These are phyloP conservation scores for Ophonus ardosiacus DNA, from an alignment of 2,888 invertebrate species.

Conservation along the genomic window DNA sequence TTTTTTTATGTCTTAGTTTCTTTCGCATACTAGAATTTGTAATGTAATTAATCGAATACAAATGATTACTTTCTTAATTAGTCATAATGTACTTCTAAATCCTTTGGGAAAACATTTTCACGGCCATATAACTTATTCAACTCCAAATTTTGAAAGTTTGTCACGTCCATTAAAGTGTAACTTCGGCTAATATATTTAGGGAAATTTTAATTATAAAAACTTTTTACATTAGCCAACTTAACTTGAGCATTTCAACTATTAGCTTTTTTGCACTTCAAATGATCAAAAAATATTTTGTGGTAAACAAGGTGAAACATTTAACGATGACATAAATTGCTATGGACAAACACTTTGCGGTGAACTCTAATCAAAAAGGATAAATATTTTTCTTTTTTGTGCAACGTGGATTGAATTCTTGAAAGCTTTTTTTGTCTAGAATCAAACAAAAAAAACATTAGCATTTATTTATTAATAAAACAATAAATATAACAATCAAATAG, in stretches of 20 bases:
- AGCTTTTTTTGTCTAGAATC: background rate
- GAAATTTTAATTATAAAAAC: constrained; percentile 25
- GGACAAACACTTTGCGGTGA: constrained; percentile 19
- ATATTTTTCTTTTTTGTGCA: constrained; percentile 35
- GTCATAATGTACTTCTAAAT: background rate
- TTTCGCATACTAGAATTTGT: background rate
- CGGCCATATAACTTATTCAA: constrained; percentile 9
- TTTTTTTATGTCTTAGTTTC: background rate
- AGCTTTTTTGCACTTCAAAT: constrained; percentile 1
- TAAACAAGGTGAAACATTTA: constrained; percentile 21
- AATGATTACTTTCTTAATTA: background rate
- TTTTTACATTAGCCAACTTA: constrained; percentile 27
- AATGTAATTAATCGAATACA: constrained; percentile 6
- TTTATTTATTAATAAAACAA: background rate
- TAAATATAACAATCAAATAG: background rate
- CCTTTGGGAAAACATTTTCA: background rate
- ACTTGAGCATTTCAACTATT: background rate
- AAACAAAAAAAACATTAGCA: too few relatives aligned
- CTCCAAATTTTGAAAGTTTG: background rate
- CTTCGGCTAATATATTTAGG: constrained; percentile 22
- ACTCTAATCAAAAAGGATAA: constrained; percentile 48
- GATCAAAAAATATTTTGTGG: constrained; percentile 11
- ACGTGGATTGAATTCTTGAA: background rate
- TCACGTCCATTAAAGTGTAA: background rate
- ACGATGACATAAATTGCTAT: constrained; percentile 36